Conservation (phyloP, 2,888 invertebrate species). For the Nebria brevicollis region DNA sequence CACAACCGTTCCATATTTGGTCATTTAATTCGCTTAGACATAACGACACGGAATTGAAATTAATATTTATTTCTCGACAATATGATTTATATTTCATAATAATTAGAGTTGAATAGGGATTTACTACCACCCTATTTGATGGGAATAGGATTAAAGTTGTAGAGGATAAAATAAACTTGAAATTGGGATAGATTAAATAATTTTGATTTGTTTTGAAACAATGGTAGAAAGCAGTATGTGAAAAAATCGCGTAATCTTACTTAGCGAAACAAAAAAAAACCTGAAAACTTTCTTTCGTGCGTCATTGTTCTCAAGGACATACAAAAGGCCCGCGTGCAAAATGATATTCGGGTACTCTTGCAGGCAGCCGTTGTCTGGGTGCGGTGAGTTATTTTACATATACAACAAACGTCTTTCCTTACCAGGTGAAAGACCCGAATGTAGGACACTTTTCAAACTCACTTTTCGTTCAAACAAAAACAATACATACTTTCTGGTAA, state of each 20-base stretch:
- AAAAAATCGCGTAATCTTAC: slow-evolving; percentile 31
- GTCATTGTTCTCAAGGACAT: slow-evolving; percentile 41
- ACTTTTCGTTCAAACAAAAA: slow-evolving; percentile 49
- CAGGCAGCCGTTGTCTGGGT: slow-evolving; percentile 20
- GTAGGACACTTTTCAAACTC: slow-evolving; percentile 52
- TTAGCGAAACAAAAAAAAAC: slow-evolving; percentile 32
- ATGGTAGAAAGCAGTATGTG: slow-evolving; percentile 36
- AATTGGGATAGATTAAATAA: too few species aligned
- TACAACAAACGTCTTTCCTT: slow-evolving; percentile 38
- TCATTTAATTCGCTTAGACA: too few species aligned
- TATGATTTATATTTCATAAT: too few species aligned
- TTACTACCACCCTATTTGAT: too few species aligned
- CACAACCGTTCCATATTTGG: too few species aligned
- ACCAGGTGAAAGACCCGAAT: slow-evolving; percentile 51
- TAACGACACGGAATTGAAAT: too few species aligned
- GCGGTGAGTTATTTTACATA: slow-evolving; percentile 30
- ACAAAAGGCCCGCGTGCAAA: slow-evolving; percentile 22
- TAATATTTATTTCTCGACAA: too few species aligned
- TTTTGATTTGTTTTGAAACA: background rate
- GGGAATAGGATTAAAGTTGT: too few species aligned
- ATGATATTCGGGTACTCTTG: slow-evolving; percentile 25
- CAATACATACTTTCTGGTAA: slow-evolving; percentile 38
- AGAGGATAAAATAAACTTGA: too few species aligned
- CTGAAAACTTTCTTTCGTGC: slow-evolving; percentile 38
- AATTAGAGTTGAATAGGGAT: too few species aligned